Percentiles rank a stretch among this genome's conserved stretches.
phyloP scores from a whole-genome alignment of 1,140 invertebrate species.

The Ceratina calcarata region DNA sequence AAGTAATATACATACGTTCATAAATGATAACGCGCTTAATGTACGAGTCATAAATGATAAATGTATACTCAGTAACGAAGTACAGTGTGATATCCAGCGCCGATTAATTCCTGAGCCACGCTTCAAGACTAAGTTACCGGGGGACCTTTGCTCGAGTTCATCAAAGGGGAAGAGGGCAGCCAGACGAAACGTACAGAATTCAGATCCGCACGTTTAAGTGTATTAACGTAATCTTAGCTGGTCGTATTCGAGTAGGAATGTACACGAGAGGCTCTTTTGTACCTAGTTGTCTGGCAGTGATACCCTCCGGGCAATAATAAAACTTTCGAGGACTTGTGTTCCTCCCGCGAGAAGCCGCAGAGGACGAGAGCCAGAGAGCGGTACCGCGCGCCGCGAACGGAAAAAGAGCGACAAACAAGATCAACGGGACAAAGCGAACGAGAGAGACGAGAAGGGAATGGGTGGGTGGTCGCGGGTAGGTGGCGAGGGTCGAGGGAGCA shows the following conservation, averaged over 20 bases:
- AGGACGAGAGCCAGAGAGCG: slow-evolving; percentile 16
- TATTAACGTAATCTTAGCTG: slow-evolving; percentile 53
- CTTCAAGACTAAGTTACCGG: background rate
- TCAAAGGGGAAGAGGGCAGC: background rate
- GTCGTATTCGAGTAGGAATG: background rate
- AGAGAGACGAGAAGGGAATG: slow-evolving; percentile 14
- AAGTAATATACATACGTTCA: too few species aligned
- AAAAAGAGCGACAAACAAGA: background rate
- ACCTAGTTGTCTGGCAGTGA: slow-evolving; percentile 52
- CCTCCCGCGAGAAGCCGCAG: slow-evolving; percentile 33
- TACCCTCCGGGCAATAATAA: slow-evolving; percentile 68
- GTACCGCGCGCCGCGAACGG: background rate
- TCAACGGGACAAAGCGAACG: slow-evolving; percentile 21
- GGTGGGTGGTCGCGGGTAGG: background rate
- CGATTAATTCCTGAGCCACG: background rate
- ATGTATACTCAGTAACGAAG: too few species aligned
- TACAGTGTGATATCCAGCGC: background rate
- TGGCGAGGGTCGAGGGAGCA: background rate
- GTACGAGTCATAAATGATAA: too few species aligned
- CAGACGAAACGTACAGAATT: background rate
- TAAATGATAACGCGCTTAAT: too few species aligned
- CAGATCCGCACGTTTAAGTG: slow-evolving; percentile 27
- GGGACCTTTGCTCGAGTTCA: background rate
- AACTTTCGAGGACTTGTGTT: slow-evolving; percentile 63
- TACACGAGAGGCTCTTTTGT: slow-evolving; percentile 54